Evolutionary conservation across 2,113 vertebrate species (phyloP).

Genomic region (Saguinus imperator): DNA sequence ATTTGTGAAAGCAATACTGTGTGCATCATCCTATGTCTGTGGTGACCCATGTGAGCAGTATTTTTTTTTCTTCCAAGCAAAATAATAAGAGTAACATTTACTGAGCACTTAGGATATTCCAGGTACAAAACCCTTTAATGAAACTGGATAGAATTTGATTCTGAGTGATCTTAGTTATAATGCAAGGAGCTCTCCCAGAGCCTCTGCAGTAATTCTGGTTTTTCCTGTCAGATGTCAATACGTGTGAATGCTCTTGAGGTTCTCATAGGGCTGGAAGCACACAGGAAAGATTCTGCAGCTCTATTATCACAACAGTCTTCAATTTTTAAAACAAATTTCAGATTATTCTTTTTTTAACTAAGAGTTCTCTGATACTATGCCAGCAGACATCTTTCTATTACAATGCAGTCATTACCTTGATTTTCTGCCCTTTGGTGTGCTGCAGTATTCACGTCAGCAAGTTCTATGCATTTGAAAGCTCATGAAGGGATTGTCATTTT

Average conservation of each 20-base stretch:
- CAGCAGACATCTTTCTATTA: not conserved
- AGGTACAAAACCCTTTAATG: not conserved
- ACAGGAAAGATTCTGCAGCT: not conserved
- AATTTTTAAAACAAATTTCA: not conserved
- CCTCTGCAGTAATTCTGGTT: not conserved
- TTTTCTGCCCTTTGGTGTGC: not conserved
- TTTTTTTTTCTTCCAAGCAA: constrained; percentile 18
- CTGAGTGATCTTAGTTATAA: not conserved
- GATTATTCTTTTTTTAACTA: not conserved
- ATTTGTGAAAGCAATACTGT: not conserved
- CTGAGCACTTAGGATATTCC: not conserved
- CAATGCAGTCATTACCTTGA: not conserved
- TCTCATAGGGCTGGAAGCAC: not conserved
- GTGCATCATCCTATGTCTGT: not conserved
- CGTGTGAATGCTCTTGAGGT: fast-evolving
- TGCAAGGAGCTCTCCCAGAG: not conserved
- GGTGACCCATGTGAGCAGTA: not conserved
- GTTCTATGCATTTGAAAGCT: not conserved
- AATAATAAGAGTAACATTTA: not conserved
- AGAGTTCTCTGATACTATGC: not conserved
- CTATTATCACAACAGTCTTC: not conserved
- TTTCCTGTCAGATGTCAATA: not conserved
- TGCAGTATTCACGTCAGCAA: not conserved
- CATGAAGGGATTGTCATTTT: not conserved
- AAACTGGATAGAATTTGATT: not conserved